A percentile compares a stretch with the other conserved stretches of the same genome.
Conservation (phyloP, 2,888 invertebrate species). For the Gisinianus flammeolus region DNA sequence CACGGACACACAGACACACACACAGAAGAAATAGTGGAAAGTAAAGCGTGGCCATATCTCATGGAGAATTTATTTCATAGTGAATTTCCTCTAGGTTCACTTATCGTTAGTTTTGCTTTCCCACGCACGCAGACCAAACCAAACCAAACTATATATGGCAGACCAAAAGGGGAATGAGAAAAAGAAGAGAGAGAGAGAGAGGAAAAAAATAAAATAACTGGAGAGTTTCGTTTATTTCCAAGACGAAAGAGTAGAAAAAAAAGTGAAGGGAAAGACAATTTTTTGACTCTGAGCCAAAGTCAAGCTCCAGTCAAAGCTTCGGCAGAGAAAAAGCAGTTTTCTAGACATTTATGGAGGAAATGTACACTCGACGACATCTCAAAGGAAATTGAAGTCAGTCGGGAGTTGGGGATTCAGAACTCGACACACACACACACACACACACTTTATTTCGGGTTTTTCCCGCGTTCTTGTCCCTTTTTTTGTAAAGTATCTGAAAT, state of each 20-base stretch:
- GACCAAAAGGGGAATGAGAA: background rate
- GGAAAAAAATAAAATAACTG: background rate
- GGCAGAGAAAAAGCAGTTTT: conserved; percentile 30
- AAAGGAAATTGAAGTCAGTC: conserved; percentile 28
- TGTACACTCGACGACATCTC: conserved; percentile 32
- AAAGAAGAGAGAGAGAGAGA: background rate
- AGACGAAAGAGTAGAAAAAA: conserved; percentile 6
- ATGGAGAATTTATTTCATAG: conserved; percentile 30
- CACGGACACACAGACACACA: background rate
- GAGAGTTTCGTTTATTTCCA: background rate
- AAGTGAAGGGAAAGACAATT: conserved; percentile 22
- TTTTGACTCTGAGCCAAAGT: conserved; percentile 30
- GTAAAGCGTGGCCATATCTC: conserved; percentile 30
- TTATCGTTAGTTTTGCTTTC: conserved; percentile 15
- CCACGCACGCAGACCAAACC: background rate
- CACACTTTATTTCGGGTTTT: background rate
- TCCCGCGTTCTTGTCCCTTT: too few species aligned
- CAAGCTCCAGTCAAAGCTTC: conserved; percentile 22
- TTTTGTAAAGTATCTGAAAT: too few species aligned
- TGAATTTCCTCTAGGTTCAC: conserved; percentile 23
- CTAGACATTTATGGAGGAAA: conserved; percentile 32
- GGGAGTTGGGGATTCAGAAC: conserved; percentile 20
- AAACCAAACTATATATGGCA: background rate
- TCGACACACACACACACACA: background rate
- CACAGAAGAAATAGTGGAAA: background rate